These are phyloP conservation scores for Venusia cambrica DNA, from an alignment of 2,888 invertebrate species.

Conservation along the genomic window DNA sequence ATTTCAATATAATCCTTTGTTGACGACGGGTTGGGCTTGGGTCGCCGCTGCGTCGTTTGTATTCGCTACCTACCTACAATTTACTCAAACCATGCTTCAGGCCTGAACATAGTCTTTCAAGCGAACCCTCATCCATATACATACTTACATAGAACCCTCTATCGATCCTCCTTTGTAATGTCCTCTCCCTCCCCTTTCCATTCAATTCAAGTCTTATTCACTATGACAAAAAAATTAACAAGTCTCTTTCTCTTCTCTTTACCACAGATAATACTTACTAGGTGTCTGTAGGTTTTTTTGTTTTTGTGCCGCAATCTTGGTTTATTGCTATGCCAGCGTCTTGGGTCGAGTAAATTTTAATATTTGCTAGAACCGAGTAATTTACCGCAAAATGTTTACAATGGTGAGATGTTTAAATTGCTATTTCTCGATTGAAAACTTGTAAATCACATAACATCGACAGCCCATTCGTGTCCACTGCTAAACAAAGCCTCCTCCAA, in stretches of 20 bases:
- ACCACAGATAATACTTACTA: no score
- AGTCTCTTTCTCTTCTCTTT: slow-evolving; percentile 31
- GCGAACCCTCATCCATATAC: slow-evolving; percentile 28
- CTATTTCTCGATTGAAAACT: no score
- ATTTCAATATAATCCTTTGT: no score
- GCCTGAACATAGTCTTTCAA: slow-evolving; percentile 26
- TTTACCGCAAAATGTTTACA: slow-evolving; percentile 38
- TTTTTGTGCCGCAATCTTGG: slow-evolving; percentile 44
- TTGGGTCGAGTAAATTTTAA: slow-evolving; percentile 36
- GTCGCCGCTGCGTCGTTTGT: no score
- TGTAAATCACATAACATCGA: no score
- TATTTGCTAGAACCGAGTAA: slow-evolving; percentile 36
- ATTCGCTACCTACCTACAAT: neutral
- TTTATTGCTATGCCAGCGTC: slow-evolving; percentile 41
- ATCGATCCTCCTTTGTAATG: slow-evolving; percentile 30
- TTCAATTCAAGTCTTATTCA: slow-evolving; percentile 38
- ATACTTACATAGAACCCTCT: no score
- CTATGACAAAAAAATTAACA: slow-evolving; percentile 46
- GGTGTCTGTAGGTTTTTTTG: slow-evolving; percentile 27
- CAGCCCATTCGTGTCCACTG: no score
- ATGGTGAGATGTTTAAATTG: no score
- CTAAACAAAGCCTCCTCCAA: no score
- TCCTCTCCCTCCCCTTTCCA: slow-evolving; percentile 23
- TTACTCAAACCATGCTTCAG: slow-evolving; percentile 16
- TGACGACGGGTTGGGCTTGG: no score